Conservation (phyloP, 2,888 invertebrate genomes). For the Eueremaeus valkanovi region DNA sequence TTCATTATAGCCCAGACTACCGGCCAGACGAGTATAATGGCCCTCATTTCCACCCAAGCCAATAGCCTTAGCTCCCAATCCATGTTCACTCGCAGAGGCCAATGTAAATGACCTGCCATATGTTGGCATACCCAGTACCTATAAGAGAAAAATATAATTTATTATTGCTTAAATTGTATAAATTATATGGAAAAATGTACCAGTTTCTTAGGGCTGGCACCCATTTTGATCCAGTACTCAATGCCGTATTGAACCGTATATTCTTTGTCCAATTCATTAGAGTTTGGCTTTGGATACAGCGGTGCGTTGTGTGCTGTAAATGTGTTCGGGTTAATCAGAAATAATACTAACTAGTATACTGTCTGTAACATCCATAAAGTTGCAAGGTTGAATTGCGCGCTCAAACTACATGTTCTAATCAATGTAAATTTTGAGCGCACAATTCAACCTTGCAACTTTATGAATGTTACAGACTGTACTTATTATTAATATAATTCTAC, state of each 20-base stretch:
- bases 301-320: constrained; percentile 49
- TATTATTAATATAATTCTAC: constrained; percentile 9
- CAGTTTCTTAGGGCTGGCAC: constrained; percentile 66
- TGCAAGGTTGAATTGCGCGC: too few species aligned
- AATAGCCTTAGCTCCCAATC: constrained; percentile 61
- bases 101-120: constrained; percentile 68
- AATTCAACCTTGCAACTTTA: too few species aligned
- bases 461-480: neutral
- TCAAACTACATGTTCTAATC: too few species aligned
- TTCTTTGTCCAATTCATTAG: constrained; percentile 57
- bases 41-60: constrained; percentile 61
- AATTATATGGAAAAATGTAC: constrained; percentile 49
- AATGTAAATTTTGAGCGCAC: too few species aligned
- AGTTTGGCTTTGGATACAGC: constrained; percentile 52
- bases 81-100: constrained; percentile 52
- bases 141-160: constrained; percentile 54
- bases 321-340: neutral
- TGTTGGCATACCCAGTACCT: constrained; percentile 65
- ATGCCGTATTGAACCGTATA: constrained; percentile 86
- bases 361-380: too few species aligned
- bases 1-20: constrained; percentile 72
- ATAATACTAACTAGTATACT: neutral
- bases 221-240: constrained; percentile 67
- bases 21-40: constrained; percentile 61
- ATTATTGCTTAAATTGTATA: neutral